Evolutionary conservation across 1,140 invertebrate genomes (phyloP).

Genomic region (Pachyrhynchus sulphureomaculatus): DNA sequence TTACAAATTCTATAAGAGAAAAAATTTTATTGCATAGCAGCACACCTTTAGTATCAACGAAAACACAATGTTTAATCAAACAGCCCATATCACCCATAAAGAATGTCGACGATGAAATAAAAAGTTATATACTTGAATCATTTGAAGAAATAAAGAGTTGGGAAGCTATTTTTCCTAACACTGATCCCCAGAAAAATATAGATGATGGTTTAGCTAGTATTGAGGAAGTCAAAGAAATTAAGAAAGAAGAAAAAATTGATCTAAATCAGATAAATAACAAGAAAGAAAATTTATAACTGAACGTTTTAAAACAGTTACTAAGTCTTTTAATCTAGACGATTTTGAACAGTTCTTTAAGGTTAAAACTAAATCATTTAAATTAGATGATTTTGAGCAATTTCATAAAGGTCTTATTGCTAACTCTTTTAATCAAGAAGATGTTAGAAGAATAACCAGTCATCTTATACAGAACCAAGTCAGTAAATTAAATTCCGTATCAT

Average conservation of each 20-base stretch:
- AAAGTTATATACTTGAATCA: constrained; percentile 4
- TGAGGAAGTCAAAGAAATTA: background rate
- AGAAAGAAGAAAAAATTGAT: background rate
- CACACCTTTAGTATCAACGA: constrained; percentile 8
- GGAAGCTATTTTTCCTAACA: no score
- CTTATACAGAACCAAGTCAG: background rate
- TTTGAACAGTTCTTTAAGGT: constrained; percentile 2
- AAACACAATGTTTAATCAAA: background rate
- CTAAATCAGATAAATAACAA: background rate
- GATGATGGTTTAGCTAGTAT: background rate
- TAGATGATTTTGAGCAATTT: constrained; percentile 6
- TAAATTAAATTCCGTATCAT: background rate
- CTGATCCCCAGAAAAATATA: background rate
- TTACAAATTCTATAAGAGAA: constrained; percentile 6
- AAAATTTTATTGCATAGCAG: constrained; percentile 9
- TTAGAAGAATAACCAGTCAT: no score
- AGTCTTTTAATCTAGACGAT: background rate
- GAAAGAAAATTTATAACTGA: background rate
- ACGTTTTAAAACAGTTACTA: no score
- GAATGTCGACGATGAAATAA: background rate
- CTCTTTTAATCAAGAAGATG: background rate
- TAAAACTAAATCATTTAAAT: background rate
- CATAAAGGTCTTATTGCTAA: background rate
- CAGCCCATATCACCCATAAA: constrained; percentile 14
- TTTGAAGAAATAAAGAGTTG: constrained; percentile 3